Base-by-base conservation (phyloP, 2,797 vertebrate species). In the Alexandromys oeconomus region DNA sequence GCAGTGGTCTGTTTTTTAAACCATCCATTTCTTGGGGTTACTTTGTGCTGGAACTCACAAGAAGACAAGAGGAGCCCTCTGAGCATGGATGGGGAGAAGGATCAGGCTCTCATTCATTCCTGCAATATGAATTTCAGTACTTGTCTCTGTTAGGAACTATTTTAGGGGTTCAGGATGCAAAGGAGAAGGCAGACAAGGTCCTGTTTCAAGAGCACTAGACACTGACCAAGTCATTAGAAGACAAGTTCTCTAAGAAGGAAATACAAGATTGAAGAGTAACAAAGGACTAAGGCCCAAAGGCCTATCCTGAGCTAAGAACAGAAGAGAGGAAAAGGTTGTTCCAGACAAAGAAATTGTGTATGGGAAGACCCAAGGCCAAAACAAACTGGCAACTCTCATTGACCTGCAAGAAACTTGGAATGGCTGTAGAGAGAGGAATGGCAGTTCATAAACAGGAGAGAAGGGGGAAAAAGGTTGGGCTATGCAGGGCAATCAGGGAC, bases 401-500 rank as follows among this genome's bases (percentile, higher is more conserved):
- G 77, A 96, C 82, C 65, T 43, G 46, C 46, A 46, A 57, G 85
- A 51, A 23, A n/a, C 27, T 85, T 37, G 2, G n/a, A 15, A 19
- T 69, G 48, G 8, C 87, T 40, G 6, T 19, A 14, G n/a, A 43
- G 19, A 19, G 59, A 37, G 67, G 34, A 69, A 76, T 10, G 4
- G 77, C 48, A 6, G 19, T 57, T 48, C 31, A 37, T 15, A 43
- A 10, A 67, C 51, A 61, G 19, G 71, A 65, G 8, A 51, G 73
- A 71, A 12, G 34, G 37, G 2, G 11, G 40, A 31, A 34, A 89
- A 79, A 48, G 37, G 2, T 15, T 6, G 0, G 4, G 0, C 48
- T 19, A 65, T 4, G 5, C 34, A 25, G 31, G 25, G 5, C 6
- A 0, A 0, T 29, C 3, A 2, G 54, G n/a, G 27, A 10, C 23